phyloP scores from a whole-genome alignment of 2,797 vertebrate genomes.

The Aselliscus stoliczkanus region DNA sequence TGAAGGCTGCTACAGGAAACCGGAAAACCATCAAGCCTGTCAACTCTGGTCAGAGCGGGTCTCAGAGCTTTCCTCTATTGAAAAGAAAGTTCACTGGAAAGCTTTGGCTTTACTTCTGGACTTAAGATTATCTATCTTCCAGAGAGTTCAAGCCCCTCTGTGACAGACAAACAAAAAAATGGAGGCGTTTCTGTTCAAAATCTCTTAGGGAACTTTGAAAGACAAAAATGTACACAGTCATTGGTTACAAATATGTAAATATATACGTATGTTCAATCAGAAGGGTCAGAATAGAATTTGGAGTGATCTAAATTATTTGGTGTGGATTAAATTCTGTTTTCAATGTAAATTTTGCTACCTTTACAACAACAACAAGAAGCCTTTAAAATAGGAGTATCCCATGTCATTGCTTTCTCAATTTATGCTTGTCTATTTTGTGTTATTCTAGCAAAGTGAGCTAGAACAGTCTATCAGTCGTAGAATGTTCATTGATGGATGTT shows the following conservation, averaged over 20 bases:
- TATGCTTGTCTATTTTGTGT: not conserved
- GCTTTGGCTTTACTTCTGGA: not conserved
- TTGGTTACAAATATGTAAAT: not conserved
- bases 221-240: not conserved
- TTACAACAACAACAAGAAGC: not conserved
- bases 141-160: not conserved
- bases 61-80: conserved; percentile 12
- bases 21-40: not conserved
- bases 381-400: not conserved
- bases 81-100: conserved; percentile 47
- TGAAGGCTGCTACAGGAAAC: conserved; percentile 16
- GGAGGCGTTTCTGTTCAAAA: conserved; percentile 9
- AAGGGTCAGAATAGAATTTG: not conserved
- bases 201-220: not conserved
- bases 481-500: not conserved
- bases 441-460: not conserved
- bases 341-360: not conserved
- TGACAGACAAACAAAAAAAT: not conserved
- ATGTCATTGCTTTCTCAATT: not conserved
- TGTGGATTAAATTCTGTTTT: not conserved
- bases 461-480: not conserved
- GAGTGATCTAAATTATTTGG: not conserved
- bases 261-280: not conserved
- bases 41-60: not conserved
- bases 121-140: conserved; percentile 12